These are phyloP conservation scores for Tachysurus fulvidraco DNA, from an alignment of 2,113 vertebrate genomes.

Conservation along the genomic window DNA sequence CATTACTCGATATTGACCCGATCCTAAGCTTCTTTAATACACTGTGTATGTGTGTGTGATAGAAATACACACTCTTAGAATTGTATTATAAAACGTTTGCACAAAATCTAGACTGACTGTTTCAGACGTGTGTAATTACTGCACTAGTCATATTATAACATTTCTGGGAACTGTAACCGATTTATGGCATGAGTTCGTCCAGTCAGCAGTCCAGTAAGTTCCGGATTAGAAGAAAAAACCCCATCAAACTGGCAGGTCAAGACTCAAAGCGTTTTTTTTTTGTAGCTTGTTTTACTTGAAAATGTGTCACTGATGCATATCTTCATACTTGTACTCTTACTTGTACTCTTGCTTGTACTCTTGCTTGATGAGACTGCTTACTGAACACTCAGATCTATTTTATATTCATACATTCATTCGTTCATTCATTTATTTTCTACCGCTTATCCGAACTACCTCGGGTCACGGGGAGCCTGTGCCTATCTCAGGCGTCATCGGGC, in stretches of 20 bases:
- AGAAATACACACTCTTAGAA: background rate
- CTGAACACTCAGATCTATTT: too few species aligned
- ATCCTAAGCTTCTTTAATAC: background rate
- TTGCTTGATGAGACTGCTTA: too few species aligned
- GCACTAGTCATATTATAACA: background rate
- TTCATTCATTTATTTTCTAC: too few species aligned
- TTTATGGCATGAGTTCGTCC: conserved; percentile 2
- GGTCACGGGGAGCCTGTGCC: too few species aligned
- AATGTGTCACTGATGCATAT: background rate
- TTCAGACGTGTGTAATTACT: background rate
- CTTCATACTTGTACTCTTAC: background rate
- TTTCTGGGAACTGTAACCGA: background rate
- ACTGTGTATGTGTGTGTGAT: background rate
- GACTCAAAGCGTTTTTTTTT: background rate
- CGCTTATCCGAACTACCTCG: too few species aligned
- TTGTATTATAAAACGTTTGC: background rate
- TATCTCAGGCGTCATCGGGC: too few species aligned
- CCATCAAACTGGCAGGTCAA: background rate
- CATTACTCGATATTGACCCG: conserved; percentile 7
- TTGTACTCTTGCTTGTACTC: background rate
- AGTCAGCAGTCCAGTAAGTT: conserved; percentile 4
- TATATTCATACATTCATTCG: too few species aligned
- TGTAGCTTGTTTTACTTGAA: background rate
- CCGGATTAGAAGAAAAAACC: background rate
- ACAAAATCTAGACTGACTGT: background rate